A percentile compares a stretch with the other conserved stretches of the same genome.
These are phyloP conservation scores for Chrysogorgia sp. DNA, from an alignment of 92 coral and sea anemone species.

Conservation along the genomic window DNA sequence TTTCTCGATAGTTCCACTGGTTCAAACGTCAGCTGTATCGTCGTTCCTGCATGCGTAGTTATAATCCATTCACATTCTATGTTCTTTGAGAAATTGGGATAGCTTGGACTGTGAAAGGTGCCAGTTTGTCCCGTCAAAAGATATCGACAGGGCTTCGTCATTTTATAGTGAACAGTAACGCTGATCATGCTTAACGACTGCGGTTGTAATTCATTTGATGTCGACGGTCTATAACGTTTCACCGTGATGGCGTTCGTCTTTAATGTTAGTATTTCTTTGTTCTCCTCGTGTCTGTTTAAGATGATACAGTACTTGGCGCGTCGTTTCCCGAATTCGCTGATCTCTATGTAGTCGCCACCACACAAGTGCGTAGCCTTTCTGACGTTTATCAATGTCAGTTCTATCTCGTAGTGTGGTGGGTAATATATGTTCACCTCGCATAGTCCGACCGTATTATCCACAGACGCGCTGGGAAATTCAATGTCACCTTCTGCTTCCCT, in stretches of 20 bases:
- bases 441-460: neutral
- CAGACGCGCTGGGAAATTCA: neutral
- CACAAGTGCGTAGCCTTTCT: neutral
- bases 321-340: neutral
- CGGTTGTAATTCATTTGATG: neutral
- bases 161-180: conserved; percentile 7
- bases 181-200: no score
- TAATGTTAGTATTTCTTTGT: neutral
- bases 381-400: conserved; percentile 17
- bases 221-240: neutral
- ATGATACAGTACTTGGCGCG: neutral
- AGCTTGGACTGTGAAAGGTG: neutral
- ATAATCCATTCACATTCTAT: conserved; percentile 81
- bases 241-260: neutral
- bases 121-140: conserved; percentile 10
- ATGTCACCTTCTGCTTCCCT: conserved; percentile 12
- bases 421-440: neutral
- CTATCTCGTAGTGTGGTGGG: neutral
- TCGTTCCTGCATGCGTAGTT: conserved; percentile 58
- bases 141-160: conserved; percentile 23
- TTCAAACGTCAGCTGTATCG: conserved; percentile 64
- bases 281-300: neutral
- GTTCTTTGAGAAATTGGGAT: conserved; percentile 51
- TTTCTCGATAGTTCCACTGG: conserved; percentile 41
- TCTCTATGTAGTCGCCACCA: neutral